Base-by-base conservation (phyloP, 2,888 invertebrate species). In the Thelaira solivaga region DNA sequence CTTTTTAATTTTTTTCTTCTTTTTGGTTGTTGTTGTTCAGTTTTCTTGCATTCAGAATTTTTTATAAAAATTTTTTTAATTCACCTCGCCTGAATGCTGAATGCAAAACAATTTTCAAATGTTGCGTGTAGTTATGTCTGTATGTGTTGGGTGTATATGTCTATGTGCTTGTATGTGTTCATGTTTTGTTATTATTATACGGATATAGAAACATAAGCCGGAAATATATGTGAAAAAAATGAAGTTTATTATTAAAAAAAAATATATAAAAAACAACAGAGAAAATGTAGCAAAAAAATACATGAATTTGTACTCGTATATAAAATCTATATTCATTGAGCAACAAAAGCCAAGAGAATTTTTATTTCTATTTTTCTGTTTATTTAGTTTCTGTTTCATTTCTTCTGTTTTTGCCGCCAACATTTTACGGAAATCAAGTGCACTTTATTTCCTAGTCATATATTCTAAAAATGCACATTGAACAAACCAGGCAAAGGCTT, bases 141-240 rank as follows among this genome's bases (percentile, higher is more conserved):
- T n/a, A n/a, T n/a, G n/a, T n/a, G n/a, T n/a, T n/a, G n/a, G n/a
- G n/a, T n/a, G n/a, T n/a, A n/a, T n/a, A n/a, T n/a, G n/a, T n/a
- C n/a, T 55, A 24, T 29, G 8, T 47, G 16, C 13, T 2, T 20
- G 34, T 55, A 10, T 22, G 11, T 36, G 18, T 26, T 20, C 53
- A 26, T 61, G 68, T 71, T 13, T n/a, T 69, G 51, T 20, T 68
- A 53, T 75, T 68, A 47, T 62, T 68, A 47, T 62, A 57, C 77
- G 77, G 80, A 80, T 80, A 80, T 80, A 75, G 77, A 80, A 80
- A 80, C 74, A 77, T 77, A 80, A 77, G 67, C 80, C 80, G 80
- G 80, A 80, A 80, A 77, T 80, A 76, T 61, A 73, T 74, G 68
- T 61, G 76, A 80, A 80, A 73, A n/a, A 80, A 76, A 78, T 61